phyloP scores from a whole-genome alignment of 2,797 vertebrate genomes.

The Pyrocephalus nanus region DNA sequence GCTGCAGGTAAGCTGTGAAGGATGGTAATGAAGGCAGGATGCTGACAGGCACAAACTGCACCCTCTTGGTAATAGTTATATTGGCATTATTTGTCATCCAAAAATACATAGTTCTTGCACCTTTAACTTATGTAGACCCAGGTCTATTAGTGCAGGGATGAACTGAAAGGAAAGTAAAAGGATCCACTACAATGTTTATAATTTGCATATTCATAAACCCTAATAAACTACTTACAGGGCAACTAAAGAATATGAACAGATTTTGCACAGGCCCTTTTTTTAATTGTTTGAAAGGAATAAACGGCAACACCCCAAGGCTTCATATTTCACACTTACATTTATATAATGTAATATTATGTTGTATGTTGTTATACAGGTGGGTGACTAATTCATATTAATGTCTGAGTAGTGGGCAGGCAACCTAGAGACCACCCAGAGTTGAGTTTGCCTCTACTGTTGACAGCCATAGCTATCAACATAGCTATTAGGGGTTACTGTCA shows the following conservation, averaged over 20 bases:
- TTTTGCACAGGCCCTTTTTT: not conserved
- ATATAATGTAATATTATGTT: not conserved
- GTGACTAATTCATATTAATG: constrained; percentile 3
- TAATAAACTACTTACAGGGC: constrained; percentile 9
- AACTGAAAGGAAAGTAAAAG: constrained; percentile 5
- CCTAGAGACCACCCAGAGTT: constrained; percentile 10
- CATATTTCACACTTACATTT: not conserved
- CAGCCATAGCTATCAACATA: not conserved
- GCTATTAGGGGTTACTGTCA: constrained; percentile 18
- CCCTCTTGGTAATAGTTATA: not conserved
- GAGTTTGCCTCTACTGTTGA: not conserved
- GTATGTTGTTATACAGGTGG: not conserved
- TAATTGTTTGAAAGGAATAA: not conserved
- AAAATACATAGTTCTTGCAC: not conserved
- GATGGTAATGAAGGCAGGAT: not conserved
- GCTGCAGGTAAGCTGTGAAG: not conserved
- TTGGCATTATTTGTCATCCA: not conserved
- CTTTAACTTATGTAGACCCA: not conserved
- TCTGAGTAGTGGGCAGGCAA: not conserved
- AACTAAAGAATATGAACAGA: not conserved
- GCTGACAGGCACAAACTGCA: not conserved
- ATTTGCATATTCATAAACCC: constrained; percentile 27
- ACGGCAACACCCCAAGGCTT: not conserved
- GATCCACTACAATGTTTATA: not conserved
- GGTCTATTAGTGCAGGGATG: not conserved